Conservation (phyloP, 2,888 invertebrate genomes). For the Epinotia brunnichana region DNA sequence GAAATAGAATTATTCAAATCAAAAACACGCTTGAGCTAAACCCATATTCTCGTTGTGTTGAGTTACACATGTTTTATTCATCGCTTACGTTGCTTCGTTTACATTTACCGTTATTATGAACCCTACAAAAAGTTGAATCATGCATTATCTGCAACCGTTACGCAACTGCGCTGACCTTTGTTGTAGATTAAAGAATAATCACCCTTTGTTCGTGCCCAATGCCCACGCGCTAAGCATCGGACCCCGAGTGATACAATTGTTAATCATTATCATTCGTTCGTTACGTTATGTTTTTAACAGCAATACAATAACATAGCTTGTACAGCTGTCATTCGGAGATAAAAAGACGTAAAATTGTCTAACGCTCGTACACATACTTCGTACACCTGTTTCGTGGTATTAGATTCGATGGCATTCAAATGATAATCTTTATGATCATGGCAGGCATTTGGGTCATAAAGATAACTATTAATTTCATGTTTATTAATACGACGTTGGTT, state of each 20-base stretch:
- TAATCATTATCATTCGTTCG: slow-evolving; percentile 25
- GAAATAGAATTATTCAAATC: slow-evolving; percentile 26
- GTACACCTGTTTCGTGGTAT: background rate
- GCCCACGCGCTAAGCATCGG: slow-evolving; percentile 31
- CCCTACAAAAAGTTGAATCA: slow-evolving; percentile 52
- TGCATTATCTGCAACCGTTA: slow-evolving; percentile 56
- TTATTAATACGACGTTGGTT: background rate
- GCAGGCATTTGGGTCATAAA: no score
- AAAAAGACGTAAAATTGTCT: slow-evolving; percentile 6
- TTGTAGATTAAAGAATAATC: slow-evolving; percentile 46
- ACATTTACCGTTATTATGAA: slow-evolving; percentile 53
- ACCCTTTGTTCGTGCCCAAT: slow-evolving; percentile 38
- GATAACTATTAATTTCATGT: background rate
- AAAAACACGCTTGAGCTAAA: slow-evolving; percentile 26
- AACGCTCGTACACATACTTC: background rate
- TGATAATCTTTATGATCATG: background rate
- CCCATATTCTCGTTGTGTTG: slow-evolving; percentile 42
- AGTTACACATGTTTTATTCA: slow-evolving; percentile 45
- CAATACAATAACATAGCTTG: slow-evolving; percentile 16
- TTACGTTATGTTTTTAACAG: slow-evolving; percentile 20
- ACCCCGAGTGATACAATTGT: slow-evolving; percentile 40
- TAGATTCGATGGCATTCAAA: slow-evolving; percentile 7
- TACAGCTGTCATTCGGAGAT: slow-evolving; percentile 9
- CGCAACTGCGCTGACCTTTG: slow-evolving; percentile 61
- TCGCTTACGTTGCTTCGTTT: slow-evolving; percentile 56